Base-by-base conservation (phyloP, 2,888 invertebrate genomes). In the Sarcophaga rosellei region DNA sequence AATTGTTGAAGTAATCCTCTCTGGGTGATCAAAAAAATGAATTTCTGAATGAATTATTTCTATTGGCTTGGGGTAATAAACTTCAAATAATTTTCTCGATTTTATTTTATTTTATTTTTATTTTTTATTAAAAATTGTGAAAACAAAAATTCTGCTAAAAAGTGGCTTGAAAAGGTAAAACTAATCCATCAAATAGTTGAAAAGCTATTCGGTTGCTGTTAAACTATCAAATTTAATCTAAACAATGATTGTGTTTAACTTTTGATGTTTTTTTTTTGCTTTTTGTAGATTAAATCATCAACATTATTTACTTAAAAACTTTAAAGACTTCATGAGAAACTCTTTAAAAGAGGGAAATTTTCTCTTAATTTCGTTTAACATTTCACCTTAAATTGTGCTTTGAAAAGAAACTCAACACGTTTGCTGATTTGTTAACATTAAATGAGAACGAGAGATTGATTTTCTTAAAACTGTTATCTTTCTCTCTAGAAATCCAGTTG, bases 261-360 rank as follows among this genome's bases (percentile, higher is more conserved):
- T n/a, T 44, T n/a, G 66, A 44, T 20, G 15, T 4, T n/a, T 68
- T 45, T 3, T n/a, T 45, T 10, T 35, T 10, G 8, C 10, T 35
- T 35, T 35, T 35, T 0, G 23, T 23, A 2, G 35, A 35, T 35
- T 35, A 35, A 35, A 35, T 35, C 35, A 35, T 35, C 35, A 35
- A 8, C 35, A 35, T 35, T 35, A 35, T 35, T 35, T 35, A 35
- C 35, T 35, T 8, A 35, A 35, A 35, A 35, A 35, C 8, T 35
- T 35, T 35, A 35, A 35, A 35, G 35, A 35, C 35, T 35, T 35
- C 35, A 17, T 47, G 8, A 3, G 61, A 20, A 47, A 20, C n/a
- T 61, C 59, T 59, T 35, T 25, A 61, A 61, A 25, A 74, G 12
- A 21, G 78, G 78, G 78, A 79, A 53, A 53, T 70, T 65, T 70